These are phyloP conservation scores for Anguilla pacifica DNA, from an alignment of 2,797 vertebrate species.

Conservation along the genomic window DNA sequence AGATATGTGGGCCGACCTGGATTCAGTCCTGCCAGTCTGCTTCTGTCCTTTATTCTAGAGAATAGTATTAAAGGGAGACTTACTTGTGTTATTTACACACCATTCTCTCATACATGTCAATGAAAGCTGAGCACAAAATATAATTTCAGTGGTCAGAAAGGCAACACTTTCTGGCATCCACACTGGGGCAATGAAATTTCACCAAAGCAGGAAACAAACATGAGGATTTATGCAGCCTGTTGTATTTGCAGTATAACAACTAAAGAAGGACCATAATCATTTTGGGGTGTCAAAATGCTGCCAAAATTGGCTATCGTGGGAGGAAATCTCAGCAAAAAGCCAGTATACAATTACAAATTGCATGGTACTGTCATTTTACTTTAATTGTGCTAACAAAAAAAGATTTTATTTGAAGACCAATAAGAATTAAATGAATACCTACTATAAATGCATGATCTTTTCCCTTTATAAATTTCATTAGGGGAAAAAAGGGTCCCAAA, in stretches of 20 bases:
- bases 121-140: neutral
- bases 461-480: neutral
- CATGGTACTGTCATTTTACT: neutral
- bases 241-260: neutral
- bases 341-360: neutral
- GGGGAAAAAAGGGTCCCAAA: neutral
- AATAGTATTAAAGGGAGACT: neutral
- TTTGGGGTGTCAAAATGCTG: too few relatives aligned
- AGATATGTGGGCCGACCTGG: neutral
- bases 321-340: neutral
- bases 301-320: too few relatives aligned
- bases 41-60: neutral
- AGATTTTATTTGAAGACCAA: neutral
- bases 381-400: neutral
- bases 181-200: neutral
- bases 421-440: neutral
- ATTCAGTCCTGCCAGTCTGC: neutral
- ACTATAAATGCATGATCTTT: neutral
- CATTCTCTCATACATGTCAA: neutral
- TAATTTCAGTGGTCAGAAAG: neutral
- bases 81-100: neutral
- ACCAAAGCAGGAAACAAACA: neutral
- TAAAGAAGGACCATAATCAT: neutral
- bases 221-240: neutral
- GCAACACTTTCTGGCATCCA: neutral